Conservation (phyloP, 2,113 vertebrate species). For the Cyprinus carpio region DNA sequence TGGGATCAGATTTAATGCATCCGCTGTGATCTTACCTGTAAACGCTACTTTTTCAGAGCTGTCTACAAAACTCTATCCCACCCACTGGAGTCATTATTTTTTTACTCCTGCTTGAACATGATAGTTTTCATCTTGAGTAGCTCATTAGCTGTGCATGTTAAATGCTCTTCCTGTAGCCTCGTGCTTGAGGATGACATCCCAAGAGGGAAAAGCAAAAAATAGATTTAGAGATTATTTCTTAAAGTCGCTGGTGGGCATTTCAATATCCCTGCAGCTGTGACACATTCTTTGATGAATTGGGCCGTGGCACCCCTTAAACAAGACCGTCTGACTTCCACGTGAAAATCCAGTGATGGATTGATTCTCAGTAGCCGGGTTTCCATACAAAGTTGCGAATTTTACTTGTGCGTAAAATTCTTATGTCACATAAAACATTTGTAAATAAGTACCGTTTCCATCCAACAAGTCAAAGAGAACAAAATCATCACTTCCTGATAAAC, state of each 20-base stretch:
- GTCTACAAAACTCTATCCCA: not conserved
- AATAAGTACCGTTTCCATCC: too few relatives aligned
- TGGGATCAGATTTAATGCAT: not conserved
- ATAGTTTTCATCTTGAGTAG: slow-evolving; percentile 24
- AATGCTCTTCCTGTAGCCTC: not conserved
- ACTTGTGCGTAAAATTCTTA: too few relatives aligned
- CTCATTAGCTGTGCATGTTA: slow-evolving; percentile 34
- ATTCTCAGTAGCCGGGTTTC: slow-evolving; percentile 19
- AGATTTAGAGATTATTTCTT: not conserved
- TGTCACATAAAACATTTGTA: too few relatives aligned
- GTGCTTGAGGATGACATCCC: not conserved
- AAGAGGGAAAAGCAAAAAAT: too few relatives aligned
- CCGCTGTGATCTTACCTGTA: slow-evolving; percentile 10
- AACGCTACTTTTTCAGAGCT: not conserved
- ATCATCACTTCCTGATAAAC: too few relatives aligned
- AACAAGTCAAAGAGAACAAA: too few relatives aligned
- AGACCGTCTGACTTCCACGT: not conserved
- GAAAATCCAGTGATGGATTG: slow-evolving; percentile 45
- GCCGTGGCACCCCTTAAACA: not conserved
- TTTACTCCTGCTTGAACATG: not conserved
- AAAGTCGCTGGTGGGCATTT: slow-evolving; percentile 15
- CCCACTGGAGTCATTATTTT: slow-evolving; percentile 33
- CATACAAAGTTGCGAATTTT: too few relatives aligned
- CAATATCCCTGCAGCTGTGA: not conserved
- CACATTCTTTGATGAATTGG: slow-evolving; percentile 16